These are phyloP conservation scores for Myotis myotis DNA, from an alignment of 2,797 vertebrate genomes.

Conservation along the genomic window DNA sequence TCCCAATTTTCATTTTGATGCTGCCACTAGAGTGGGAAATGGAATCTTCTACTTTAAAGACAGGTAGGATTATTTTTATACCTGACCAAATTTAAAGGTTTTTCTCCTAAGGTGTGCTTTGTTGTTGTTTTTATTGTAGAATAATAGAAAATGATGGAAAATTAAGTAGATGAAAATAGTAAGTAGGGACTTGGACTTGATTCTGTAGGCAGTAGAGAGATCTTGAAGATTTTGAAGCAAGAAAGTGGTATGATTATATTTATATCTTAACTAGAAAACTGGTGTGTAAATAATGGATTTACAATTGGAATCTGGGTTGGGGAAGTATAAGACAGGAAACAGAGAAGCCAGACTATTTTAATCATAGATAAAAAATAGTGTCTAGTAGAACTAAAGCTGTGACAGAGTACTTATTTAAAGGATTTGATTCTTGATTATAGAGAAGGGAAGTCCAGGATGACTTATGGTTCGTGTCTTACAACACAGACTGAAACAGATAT, in stretches of 20 bases:
- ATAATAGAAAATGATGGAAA: background rate
- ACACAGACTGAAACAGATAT: background rate
- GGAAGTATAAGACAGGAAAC: background rate
- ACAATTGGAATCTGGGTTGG: background rate
- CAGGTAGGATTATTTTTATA: constrained; percentile 80
- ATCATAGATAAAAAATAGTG: background rate
- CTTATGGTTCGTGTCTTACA: background rate
- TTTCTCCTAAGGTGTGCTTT: background rate
- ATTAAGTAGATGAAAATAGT: background rate
- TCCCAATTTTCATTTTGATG: constrained; percentile 87
- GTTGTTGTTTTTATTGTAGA: background rate
- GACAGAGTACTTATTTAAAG: background rate
- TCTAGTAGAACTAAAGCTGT: background rate
- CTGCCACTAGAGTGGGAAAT: constrained; percentile 86
- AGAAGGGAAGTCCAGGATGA: background rate
- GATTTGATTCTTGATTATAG: background rate
- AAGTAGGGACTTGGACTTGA: background rate
- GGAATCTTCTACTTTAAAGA: constrained; percentile 92
- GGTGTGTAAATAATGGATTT: background rate
- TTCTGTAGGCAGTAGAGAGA: background rate
- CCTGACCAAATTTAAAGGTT: background rate
- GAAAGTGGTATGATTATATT: background rate
- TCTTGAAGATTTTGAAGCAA: background rate
- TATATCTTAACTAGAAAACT: background rate
- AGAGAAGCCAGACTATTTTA: background rate